Percentiles rank a stretch among this genome's conserved stretches.
Conservation (phyloP, 2,797 vertebrate species). For the Glyptemys insculpta region DNA sequence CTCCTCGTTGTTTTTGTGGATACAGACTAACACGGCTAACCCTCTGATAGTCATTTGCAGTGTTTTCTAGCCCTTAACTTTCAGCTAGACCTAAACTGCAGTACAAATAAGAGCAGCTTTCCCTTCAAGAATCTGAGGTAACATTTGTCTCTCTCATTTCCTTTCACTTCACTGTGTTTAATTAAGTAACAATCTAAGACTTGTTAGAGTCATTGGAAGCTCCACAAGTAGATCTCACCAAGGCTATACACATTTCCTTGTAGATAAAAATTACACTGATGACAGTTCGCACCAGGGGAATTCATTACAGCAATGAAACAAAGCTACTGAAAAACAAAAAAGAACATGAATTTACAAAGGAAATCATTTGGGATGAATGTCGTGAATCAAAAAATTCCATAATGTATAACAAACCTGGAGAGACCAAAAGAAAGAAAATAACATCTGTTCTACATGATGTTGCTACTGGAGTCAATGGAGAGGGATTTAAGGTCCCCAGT, state of each 20-base stretch:
- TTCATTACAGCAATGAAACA: constrained; percentile 2
- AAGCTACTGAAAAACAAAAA: constrained; percentile 39
- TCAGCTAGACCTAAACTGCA: not conserved
- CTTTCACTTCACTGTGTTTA: not conserved
- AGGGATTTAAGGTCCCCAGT: not conserved
- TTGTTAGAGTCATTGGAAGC: constrained; percentile 3
- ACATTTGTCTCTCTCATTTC: not conserved
- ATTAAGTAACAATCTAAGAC: constrained; percentile 13
- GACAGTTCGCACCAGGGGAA: not conserved
- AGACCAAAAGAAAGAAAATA: constrained; percentile 23
- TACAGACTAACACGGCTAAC: no score
- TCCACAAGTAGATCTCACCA: not conserved
- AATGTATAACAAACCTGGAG: not conserved
- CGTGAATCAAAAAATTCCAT: constrained; percentile 29
- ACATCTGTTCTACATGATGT: not conserved
- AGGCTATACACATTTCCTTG: not conserved
- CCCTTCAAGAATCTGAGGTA: not conserved
- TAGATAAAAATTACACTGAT: not conserved
- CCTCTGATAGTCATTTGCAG: not conserved
- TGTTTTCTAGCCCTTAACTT: not conserved
- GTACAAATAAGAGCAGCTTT: not conserved
- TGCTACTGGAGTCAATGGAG: not conserved
- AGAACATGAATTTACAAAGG: constrained; percentile 10
- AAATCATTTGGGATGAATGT: constrained; percentile 35
- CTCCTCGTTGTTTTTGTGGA: no score